Base-by-base conservation (phyloP, 2,797 vertebrate species). In the Novumbra hubbsi region DNA sequence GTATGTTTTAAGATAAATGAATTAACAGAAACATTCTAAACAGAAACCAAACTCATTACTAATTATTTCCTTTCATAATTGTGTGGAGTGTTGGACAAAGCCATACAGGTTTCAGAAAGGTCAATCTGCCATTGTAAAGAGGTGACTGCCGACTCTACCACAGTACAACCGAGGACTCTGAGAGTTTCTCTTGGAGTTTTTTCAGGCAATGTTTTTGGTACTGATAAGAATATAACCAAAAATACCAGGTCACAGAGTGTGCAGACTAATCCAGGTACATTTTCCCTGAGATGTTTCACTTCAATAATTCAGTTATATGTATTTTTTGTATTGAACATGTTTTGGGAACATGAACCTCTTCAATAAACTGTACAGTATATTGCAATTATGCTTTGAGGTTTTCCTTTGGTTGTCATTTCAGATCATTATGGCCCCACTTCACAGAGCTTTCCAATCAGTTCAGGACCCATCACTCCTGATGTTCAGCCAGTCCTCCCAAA, bases 201-300 rank as follows among this genome's bases (percentile, higher is more conserved):
- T 67, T 34, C 64, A 34, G 32, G n/a, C 55, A 12, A 69, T 12
- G 24, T 69, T 12, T 45, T 69, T 28, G 24, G 67, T n/a, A 14
- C 67, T 68, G 12, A 8, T 6, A 24, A 34, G 9, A 6, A 5
- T 16, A 6, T 11, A 32, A 52, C 27, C 14, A 8, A 32, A 34
- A 50, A 30, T 28, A 38, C 49, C 32, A 9, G 34, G n/a, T 57
- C 32, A 60, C 52, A 60, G 50, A 8, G 70, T 38, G 52, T 71
- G 50, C 70, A 71, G 17, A 41, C 50, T 21, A 34, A 12, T 34
- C 52, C 5, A 71, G 70, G 70, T 60, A 71, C 6, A 60, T 32
- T 38, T 55, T 1, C 62, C 28, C 27, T 24, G 12, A 64, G 62
- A 64, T 27, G 28, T 64, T 64, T 3, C 14, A 16, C 62, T 63